phyloP scores from a whole-genome alignment of 2,113 vertebrate species.

The Pyrgilauda ruficollis region DNA sequence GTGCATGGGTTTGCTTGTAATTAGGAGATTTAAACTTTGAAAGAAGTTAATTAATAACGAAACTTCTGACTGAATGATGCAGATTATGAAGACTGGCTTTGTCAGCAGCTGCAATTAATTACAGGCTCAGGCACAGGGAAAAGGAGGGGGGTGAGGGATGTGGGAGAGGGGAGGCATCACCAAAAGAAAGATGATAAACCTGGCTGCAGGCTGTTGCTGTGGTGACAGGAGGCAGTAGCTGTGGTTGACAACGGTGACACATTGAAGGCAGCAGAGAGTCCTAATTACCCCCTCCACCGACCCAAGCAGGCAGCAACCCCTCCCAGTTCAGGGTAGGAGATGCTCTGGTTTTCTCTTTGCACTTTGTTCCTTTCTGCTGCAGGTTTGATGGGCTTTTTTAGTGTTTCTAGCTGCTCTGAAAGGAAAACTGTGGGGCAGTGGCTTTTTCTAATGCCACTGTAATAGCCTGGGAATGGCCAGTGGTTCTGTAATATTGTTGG shows the following conservation, averaged over 20 bases:
- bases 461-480: not conserved
- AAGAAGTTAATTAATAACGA: constrained; percentile 77
- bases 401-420: not conserved
- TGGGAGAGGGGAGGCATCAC: not conserved
- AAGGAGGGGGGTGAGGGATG: constrained; percentile 20
- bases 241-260: not conserved
- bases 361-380: not conserved
- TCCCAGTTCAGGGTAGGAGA: not conserved
- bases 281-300: constrained; percentile 18
- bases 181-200: constrained; percentile 40
- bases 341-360: not conserved
- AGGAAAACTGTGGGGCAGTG: not conserved
- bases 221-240: constrained; percentile 36
- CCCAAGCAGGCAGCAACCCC: not conserved
- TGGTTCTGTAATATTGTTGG: not conserved
- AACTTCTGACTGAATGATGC: constrained; percentile 60
- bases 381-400: not conserved
- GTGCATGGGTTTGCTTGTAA: constrained; percentile 40
- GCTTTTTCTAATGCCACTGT: not conserved
- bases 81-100: constrained; percentile 65
- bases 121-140: constrained; percentile 58
- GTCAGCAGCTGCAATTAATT: constrained; percentile 74
- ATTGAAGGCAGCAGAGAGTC: constrained; percentile 23
- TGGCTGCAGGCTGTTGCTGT: constrained; percentile 62
- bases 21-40: constrained; percentile 70